Evolutionary conservation across 2,888 invertebrate species (phyloP).

Genomic region (Nebria salina): DNA sequence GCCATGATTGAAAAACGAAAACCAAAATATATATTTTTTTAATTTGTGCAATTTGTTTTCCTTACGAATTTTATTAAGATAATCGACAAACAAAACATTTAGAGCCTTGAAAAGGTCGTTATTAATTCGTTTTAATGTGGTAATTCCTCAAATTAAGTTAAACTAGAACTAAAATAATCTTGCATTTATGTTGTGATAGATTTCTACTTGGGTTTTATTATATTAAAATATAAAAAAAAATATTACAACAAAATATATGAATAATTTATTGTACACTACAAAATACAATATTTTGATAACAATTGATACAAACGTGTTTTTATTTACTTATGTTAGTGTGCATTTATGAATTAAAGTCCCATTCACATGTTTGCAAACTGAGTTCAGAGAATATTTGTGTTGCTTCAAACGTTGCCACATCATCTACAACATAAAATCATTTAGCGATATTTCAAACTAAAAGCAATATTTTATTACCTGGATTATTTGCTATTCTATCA

Average conservation of each 20-base stretch:
- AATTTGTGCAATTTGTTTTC: neutral
- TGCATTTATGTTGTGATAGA: neutral
- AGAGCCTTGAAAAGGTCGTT: neutral
- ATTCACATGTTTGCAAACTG: slow-evolving; percentile 71
- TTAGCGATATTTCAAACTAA: no score
- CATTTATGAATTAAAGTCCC: slow-evolving; percentile 67
- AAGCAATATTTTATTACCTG: slow-evolving; percentile 59
- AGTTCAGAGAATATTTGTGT: slow-evolving; percentile 70
- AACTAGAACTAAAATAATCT: neutral
- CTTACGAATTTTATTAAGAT: neutral
- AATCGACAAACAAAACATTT: neutral
- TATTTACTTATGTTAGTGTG: slow-evolving; percentile 24
- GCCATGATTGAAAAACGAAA: neutral
- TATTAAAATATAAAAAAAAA: slow-evolving; percentile 8
- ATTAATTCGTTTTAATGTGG: no score
- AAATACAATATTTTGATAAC: slow-evolving; percentile 47
- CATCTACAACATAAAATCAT: slow-evolving; percentile 63
- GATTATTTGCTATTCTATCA: slow-evolving; percentile 65
- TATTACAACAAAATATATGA: slow-evolving; percentile 45
- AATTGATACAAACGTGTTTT: slow-evolving; percentile 43
- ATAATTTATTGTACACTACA: slow-evolving; percentile 45
- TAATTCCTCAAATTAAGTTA: neutral
- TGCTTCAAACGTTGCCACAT: slow-evolving; percentile 69
- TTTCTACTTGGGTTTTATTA: neutral
- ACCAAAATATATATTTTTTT: neutral